phyloP scores from a whole-genome alignment of 2,113 vertebrate genomes.

The Oxyruncus cristatus region DNA sequence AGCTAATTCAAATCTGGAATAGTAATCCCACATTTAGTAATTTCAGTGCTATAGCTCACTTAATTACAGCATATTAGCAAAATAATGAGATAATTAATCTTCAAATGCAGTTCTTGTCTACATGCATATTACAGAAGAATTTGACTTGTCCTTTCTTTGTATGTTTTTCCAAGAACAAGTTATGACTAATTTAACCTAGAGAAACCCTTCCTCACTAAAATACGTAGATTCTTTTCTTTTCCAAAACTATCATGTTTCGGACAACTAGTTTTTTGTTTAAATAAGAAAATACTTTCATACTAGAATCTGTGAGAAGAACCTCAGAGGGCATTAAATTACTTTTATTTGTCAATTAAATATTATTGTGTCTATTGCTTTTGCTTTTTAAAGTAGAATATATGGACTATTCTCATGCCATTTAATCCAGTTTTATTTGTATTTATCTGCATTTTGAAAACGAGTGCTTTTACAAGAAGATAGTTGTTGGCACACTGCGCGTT shows the following conservation, averaged over 20 bases:
- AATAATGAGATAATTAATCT: conserved; percentile 75
- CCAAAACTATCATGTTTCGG: conserved; percentile 55
- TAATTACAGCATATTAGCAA: conserved; percentile 69
- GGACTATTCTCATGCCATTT: background rate
- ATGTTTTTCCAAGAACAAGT: conserved; percentile 75
- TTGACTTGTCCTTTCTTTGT: conserved; percentile 58
- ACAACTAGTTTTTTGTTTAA: conserved; percentile 48
- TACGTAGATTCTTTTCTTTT: conserved; percentile 51
- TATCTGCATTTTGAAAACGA: background rate
- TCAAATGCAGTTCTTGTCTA: conserved; percentile 57
- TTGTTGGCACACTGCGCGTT: background rate
- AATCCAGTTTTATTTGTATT: background rate
- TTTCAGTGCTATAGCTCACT: conserved; percentile 54
- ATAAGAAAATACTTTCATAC: conserved; percentile 55
- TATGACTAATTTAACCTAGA: conserved; percentile 70
- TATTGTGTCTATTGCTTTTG: background rate
- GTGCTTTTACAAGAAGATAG: background rate
- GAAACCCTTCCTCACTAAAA: conserved; percentile 58
- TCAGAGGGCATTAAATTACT: conserved; percentile 17
- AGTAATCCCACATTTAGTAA: conserved; percentile 70
- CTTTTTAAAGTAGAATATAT: background rate
- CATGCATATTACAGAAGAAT: conserved; percentile 65
- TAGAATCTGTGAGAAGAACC: conserved; percentile 33
- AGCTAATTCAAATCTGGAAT: conserved; percentile 36
- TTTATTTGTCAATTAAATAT: background rate